Base-by-base conservation (phyloP, 2,888 invertebrate genomes). In the Theretra japonica region DNA sequence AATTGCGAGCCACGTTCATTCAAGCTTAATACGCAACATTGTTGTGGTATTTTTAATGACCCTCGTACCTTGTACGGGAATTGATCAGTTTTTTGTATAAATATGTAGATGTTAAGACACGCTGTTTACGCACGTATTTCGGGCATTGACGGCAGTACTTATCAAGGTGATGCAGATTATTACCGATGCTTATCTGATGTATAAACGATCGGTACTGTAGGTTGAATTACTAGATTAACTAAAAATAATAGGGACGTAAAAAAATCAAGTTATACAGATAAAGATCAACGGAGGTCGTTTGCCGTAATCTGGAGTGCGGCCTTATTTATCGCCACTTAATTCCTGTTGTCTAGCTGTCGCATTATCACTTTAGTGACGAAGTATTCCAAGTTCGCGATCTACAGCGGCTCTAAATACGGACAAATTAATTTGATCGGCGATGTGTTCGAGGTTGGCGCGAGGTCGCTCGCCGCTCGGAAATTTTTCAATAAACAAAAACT, bases 361-460 rank as follows among this genome's bases (percentile, higher is more conserved):
- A 57, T 71, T 68, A 71, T 41, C 25, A 41, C 23, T 58, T 60
- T 33, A 33, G 65, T 21, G 7, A 21, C 56, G 23, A 57, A 71
- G 23, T 71, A 71, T 71, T 65, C 23, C 41, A 71, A 58, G 83
- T 84, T 87, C 84, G 77, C 82, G 84, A 85, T 84, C 80, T 77
- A 77, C 78, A 72, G 60, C 73, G 72, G 73, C 79, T 86, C 86
- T 88, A 85, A 86, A 88, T 86, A 87, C 80, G 83, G 83, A 75
- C 75, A 83, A 86, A 89, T 90, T 87, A 88, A 87, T 87, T 88
- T 86, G 75, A 82, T 80, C 23, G 74, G 75, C 74, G 75, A 74
- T 73, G 70, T 69, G 41, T 59, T 70, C 76, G 78, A 83, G 82
- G 81, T 82, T 82, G 80, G 60, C 41, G 68, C 88, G 86, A 91